Conservation (phyloP, 1,140 invertebrate species). For the Cherax destructor region DNA sequence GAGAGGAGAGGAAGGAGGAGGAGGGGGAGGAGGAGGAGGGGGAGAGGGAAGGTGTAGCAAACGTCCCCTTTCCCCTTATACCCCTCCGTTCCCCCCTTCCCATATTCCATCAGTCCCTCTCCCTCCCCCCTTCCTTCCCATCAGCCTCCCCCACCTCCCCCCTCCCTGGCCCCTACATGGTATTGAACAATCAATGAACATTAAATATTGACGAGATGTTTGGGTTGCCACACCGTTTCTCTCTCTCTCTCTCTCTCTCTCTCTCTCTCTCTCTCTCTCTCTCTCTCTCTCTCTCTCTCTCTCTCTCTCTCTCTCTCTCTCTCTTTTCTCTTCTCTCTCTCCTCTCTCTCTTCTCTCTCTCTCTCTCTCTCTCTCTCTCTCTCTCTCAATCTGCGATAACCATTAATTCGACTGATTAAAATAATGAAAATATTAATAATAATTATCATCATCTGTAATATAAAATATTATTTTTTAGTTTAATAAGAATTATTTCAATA, state of each 20-base stretch:
- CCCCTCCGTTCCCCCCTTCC: neutral
- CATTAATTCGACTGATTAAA: no score
- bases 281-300: no score
- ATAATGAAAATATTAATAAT: no score
- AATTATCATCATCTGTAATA: no score
- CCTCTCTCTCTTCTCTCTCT: neutral
- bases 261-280: constrained; percentile 19
- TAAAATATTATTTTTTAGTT: no score
- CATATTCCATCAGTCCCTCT: neutral
- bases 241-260: constrained; percentile 50
- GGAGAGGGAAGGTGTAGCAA: no score
- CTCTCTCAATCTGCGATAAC: neutral
- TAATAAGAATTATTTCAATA: no score
- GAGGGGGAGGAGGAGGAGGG: no score
- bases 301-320: constrained; percentile 26
- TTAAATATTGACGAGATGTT: constrained; percentile 59
- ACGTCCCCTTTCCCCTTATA: neutral
- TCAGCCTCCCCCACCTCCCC: no score
- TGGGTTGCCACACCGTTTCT: constrained; percentile 45
- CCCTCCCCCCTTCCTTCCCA: neutral
- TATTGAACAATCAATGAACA: constrained; percentile 62
- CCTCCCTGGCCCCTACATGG: constrained; percentile 13
- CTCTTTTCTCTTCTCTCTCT: constrained; percentile 53
- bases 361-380: neutral
- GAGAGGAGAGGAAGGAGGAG: no score